phyloP scores from a whole-genome alignment of 2,888 invertebrate species.

The Alsophila aescularia region DNA sequence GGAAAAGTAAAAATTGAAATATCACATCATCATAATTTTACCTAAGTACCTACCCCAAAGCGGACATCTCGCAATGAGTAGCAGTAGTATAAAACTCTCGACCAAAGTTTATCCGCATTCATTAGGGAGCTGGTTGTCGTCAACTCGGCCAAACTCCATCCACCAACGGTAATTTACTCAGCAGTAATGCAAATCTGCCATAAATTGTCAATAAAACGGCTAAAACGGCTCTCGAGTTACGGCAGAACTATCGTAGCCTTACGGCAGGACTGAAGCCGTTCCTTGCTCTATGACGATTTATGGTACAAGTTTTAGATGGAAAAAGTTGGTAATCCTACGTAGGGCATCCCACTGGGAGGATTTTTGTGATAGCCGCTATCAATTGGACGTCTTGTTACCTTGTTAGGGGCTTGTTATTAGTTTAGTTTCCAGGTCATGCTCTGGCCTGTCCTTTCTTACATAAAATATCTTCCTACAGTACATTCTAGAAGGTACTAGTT shows the following conservation, averaged over 20 bases:
- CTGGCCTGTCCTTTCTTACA: neutral
- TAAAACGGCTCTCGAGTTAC: slow-evolving; percentile 36
- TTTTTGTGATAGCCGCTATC: slow-evolving; percentile 50
- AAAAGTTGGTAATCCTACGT: slow-evolving; percentile 73
- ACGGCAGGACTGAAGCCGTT: slow-evolving; percentile 6
- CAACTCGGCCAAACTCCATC: slow-evolving; percentile 42
- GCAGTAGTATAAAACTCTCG: neutral
- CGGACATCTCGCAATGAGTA: too few relatives aligned
- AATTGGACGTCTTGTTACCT: slow-evolving; percentile 50
- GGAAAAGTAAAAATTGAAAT: too few relatives aligned
- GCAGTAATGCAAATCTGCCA: slow-evolving; percentile 75
- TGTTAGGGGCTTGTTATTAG: slow-evolving; percentile 25
- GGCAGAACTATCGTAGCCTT: slow-evolving; percentile 41
- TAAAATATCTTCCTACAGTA: too few relatives aligned
- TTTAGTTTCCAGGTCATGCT: slow-evolving; percentile 9
- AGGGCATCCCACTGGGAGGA: slow-evolving; percentile 49
- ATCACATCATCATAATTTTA: too few relatives aligned
- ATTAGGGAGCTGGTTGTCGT: slow-evolving; percentile 9
- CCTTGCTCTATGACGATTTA: slow-evolving; percentile 73
- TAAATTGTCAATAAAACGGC: slow-evolving; percentile 74
- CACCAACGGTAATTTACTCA: slow-evolving; percentile 59
- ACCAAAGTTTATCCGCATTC: slow-evolving; percentile 10
- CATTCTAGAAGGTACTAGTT: too few relatives aligned
- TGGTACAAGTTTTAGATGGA: slow-evolving; percentile 79
- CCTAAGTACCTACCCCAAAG: too few relatives aligned